These are phyloP conservation scores for Sebastes fasciatus DNA, from an alignment of 2,113 vertebrate species.

Conservation along the genomic window DNA sequence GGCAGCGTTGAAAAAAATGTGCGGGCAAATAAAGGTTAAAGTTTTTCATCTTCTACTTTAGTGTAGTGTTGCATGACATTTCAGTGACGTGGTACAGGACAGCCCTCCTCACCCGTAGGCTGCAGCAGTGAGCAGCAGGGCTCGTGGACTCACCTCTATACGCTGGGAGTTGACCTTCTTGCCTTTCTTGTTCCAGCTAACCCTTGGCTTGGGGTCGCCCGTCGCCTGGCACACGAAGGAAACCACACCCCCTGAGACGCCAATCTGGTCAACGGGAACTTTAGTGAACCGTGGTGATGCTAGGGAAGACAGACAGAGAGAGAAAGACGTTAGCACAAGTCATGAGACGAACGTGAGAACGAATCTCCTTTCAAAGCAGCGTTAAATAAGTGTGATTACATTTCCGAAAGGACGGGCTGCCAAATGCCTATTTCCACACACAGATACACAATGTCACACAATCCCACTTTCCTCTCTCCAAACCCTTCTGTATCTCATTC, in stretches of 20 bases:
- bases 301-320: constrained; percentile 36
- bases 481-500: neutral
- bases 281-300: constrained; percentile 91
- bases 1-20: neutral
- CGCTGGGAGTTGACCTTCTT: constrained; percentile 98
- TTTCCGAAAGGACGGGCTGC: constrained; percentile 49
- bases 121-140: neutral
- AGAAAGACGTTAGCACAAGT: constrained; percentile 20
- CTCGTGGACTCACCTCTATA: constrained; percentile 90
- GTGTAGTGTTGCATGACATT: neutral
- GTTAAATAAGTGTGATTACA: constrained; percentile 41
- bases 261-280: constrained; percentile 95
- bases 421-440: constrained; percentile 27
- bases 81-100: neutral
- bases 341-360: neutral
- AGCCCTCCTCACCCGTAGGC: neutral
- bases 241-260: constrained; percentile 96
- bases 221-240: constrained; percentile 98
- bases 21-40: neutral
- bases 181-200: constrained; percentile 99
- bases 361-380: constrained; percentile 6
- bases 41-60: neutral
- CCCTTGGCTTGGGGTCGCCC: constrained; percentile 94
- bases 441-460: constrained; percentile 30
- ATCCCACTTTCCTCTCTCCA: constrained; percentile 15